Evolutionary conservation across 2,113 vertebrate species (phyloP), one percentile per base, ranked within the genome.

Genomic region (Brachypodius melanocephalos): DNA sequence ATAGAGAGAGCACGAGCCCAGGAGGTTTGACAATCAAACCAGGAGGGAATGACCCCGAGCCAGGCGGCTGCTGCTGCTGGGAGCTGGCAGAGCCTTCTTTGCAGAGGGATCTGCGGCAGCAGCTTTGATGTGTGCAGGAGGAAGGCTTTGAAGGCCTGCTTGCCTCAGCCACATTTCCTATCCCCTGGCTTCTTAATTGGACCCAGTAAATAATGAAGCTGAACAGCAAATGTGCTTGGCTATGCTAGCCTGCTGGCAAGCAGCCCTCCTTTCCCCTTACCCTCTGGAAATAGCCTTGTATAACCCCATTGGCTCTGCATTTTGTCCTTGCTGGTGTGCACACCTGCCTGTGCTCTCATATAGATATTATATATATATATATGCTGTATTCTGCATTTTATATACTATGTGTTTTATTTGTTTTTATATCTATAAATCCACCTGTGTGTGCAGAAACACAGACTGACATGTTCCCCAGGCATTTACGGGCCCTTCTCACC

Each of bases 11-110:
- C 26, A 71, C 0, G 1, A 80, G 73, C 84, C 86, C 29, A 10
- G 81, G 40, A 96, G 94, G 94, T 69, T 96, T 84, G 92, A 95
- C 71, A 94, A 93, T 77, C 75, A 95, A 95, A 90, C 85, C 91
- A 94, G 84, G 34, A 43, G 89, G 93, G 89, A 92, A 88, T 2
- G 31, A 94, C 20, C 68, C 76, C 1, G 55, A 89, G 72, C 54
- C 95, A 92, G 92, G 78, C 28, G 3, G 54, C 42, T 73, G 74
- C 73, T 11, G 66, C 69, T 36, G 63, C 88, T 92, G 0, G 1
- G 67, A 92, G 71, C 93, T 95, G 55, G 66, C 55, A 59, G 61
- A 94, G 66, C 29, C 80, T 73, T 84, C 89, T 86, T 14, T 48
- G 91, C 92, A 86, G 74, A 92, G 62, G 57, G 67, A 90, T 87